Evolutionary conservation across 2,113 vertebrate species (phyloP), one percentile per base, ranked within the genome.

Genomic region (Sakesphorus luctuosus): DNA sequence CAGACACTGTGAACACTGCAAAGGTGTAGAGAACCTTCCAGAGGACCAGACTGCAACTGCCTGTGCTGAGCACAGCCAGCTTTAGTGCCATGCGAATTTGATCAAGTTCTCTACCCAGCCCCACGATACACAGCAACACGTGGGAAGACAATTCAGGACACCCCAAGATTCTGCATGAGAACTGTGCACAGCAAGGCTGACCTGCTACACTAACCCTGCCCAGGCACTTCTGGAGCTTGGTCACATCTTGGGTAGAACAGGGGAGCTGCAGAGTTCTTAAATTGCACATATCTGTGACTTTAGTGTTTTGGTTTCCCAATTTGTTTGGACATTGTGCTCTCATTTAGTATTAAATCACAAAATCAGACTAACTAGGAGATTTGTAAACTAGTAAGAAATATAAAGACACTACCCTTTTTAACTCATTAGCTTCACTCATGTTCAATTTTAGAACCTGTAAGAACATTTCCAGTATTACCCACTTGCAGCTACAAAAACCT

Each of bases 181-280:
- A 43, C 53, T 12, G 13, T 2, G 7, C 28, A 12, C 1, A 47
- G 31, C 33, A 6, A 0, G 5, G 29, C 55, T 38, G 36, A 75
- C 52, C n/a, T 28, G 46, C 69, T 47, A 4, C 55, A 33, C 15
- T 25, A 28, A 65, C 35, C 18, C 40, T 84, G n/a, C 25, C 40
- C 36, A 6, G 17, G 40, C 35, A n/a, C 10, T 53, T 23, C 4
- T 8, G 38, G 11, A 66, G 46, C 31, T 55, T 66, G 26, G n/a
- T 38, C 23, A n/a, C 2, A 0, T 19, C 21, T 47, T 29, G 44
- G 0, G 0, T 11, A 11, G 26, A 50, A 61, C 9, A 19, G 25
- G 25, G 10, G 13, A 66, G 20, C 14, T 19, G 16, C 3, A 1
- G 36, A 35, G 25, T 20, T 81, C 44, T 52, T 29, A 52, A 56